Evolutionary conservation across 2,888 invertebrate genomes (phyloP).

Genomic region (Lasius platythorax): DNA sequence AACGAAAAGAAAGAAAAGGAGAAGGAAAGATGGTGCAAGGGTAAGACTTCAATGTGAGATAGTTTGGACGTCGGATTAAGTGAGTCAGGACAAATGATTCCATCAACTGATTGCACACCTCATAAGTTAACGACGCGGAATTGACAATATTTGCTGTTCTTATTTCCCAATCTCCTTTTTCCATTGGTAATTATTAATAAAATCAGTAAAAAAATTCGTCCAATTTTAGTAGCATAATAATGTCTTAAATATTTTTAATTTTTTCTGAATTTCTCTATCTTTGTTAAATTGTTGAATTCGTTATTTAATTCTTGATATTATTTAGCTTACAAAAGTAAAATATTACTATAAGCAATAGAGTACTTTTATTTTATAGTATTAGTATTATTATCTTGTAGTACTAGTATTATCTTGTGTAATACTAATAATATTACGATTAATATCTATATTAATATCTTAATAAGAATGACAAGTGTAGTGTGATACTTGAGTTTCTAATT

Average conservation of each 20-base stretch:
- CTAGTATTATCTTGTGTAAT: not conserved
- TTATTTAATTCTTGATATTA: not conserved
- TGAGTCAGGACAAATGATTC: constrained; percentile 63
- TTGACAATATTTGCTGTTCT: constrained; percentile 27
- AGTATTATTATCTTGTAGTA: not conserved
- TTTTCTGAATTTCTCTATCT: not conserved
- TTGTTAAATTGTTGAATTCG: not conserved
- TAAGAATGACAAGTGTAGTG: not conserved
- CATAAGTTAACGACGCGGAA: constrained; percentile 53
- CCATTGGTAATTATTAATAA: constrained; percentile 64
- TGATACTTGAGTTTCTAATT: not conserved
- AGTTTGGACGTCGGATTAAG: constrained; percentile 46
- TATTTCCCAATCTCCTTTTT: not conserved
- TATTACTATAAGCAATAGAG: not conserved
- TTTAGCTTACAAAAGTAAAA: not conserved
- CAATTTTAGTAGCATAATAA: constrained; percentile 10
- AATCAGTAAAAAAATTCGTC: constrained; percentile 64
- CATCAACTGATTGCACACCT: constrained; percentile 73
- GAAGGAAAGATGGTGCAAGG: constrained; percentile 34
- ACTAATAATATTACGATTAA: not conserved
- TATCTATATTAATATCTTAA: not conserved
- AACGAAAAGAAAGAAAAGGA: constrained; percentile 26
- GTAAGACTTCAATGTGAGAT: constrained; percentile 60
- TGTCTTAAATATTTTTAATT: not conserved
- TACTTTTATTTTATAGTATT: not conserved